phyloP scores from a whole-genome alignment of 2,888 invertebrate genomes.

The Galeruca laticollis region DNA sequence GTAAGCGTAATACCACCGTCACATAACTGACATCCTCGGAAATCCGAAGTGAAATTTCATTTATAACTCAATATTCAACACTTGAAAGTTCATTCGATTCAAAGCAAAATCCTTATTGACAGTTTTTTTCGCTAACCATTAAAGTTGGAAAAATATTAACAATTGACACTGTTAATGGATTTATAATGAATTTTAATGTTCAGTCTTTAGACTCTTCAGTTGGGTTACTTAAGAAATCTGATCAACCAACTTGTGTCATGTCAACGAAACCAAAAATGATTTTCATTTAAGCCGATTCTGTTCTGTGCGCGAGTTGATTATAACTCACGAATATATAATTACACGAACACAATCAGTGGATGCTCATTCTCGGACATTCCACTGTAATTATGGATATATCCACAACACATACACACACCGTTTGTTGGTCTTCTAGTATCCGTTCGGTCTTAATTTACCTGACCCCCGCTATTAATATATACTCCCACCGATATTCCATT shows the following conservation, averaged over 20 bases:
- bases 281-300: constrained; percentile 15
- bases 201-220: too few relatives aligned
- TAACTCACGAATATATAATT: constrained; percentile 67
- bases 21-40: too few relatives aligned
- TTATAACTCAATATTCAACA: too few relatives aligned
- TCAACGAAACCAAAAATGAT: background rate
- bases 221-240: too few relatives aligned
- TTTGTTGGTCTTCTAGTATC: constrained; percentile 45
- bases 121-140: too few relatives aligned
- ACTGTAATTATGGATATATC: constrained; percentile 59
- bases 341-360: constrained; percentile 66
- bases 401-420: constrained; percentile 23
- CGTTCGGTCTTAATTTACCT: constrained; percentile 49
- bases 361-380: constrained; percentile 61
- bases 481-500: constrained; percentile 55
- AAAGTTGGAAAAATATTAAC: too few relatives aligned
- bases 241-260: background rate
- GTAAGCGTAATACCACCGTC: too few relatives aligned
- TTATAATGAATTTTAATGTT: too few relatives aligned
- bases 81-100: too few relatives aligned
- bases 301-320: constrained; percentile 58
- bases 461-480: constrained; percentile 57
- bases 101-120: too few relatives aligned
- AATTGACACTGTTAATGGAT: too few relatives aligned
- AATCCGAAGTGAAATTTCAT: too few relatives aligned